These are phyloP conservation scores for Athripsodes cinereus DNA, from an alignment of 2,888 invertebrate genomes.

Conservation along the genomic window DNA sequence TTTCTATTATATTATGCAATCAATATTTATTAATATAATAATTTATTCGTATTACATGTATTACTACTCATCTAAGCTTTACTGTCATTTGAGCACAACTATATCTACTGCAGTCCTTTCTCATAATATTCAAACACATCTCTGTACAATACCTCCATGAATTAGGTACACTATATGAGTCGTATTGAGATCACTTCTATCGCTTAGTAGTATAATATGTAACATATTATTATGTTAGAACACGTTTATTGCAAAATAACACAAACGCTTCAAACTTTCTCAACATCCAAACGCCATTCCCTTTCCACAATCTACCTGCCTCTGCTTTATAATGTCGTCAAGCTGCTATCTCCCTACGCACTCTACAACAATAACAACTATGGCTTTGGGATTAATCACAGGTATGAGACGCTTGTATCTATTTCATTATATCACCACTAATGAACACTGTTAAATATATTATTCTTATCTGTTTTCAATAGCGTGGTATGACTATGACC, in stretches of 20 bases:
- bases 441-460: background rate
- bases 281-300: slow-evolving; percentile 6
- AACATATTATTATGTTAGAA: background rate
- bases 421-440: slow-evolving; percentile 4
- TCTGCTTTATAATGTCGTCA: slow-evolving; percentile 6
- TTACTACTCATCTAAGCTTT: too few relatives aligned
- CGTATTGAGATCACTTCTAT: too few relatives aligned
- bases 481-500: slow-evolving; percentile 92
- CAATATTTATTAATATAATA: background rate
- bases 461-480: slow-evolving; percentile 25
- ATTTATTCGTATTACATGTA: slow-evolving; percentile 5
- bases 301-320: slow-evolving; percentile 1
- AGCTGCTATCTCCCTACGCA: slow-evolving; percentile 11
- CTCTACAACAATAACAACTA: slow-evolving; percentile 17
- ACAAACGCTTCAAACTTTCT: background rate
- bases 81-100: too few relatives aligned
- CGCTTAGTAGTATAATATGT: too few relatives aligned
- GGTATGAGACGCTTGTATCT: slow-evolving; percentile 7
- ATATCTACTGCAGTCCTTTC: too few relatives aligned
- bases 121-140: too few relatives aligned
- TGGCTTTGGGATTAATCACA: slow-evolving; percentile 14
- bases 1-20: background rate
- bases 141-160: too few relatives aligned
- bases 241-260: background rate
- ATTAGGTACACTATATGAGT: too few relatives aligned